phyloP scores from a whole-genome alignment of 2,888 invertebrate genomes.

The Drosophila ezoana region DNA sequence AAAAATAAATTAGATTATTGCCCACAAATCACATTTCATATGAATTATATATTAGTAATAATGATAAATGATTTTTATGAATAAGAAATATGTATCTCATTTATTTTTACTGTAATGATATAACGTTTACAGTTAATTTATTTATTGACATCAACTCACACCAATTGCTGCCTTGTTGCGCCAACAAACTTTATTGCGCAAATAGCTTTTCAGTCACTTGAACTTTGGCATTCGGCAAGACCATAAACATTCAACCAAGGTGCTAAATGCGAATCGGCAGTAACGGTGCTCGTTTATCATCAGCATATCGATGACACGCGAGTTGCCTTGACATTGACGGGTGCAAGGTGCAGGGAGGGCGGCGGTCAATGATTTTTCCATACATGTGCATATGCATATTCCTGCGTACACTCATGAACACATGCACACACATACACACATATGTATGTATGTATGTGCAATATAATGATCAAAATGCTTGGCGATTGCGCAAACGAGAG shows the following conservation, averaged over 20 bases:
- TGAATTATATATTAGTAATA: too few relatives aligned
- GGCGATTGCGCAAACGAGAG: constrained; percentile 21
- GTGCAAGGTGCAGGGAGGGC: background rate
- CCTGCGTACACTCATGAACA: constrained; percentile 1
- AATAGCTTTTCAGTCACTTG: constrained; percentile 22
- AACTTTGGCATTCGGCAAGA: constrained; percentile 20
- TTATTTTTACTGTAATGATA: too few relatives aligned
- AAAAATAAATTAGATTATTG: too few relatives aligned
- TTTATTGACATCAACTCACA: constrained; percentile 4
- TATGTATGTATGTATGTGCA: too few relatives aligned
- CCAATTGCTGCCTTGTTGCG: constrained; percentile 8
- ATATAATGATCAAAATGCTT: constrained; percentile 29
- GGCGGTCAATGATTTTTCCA: constrained; percentile 12
- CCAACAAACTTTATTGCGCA: constrained; percentile 6
- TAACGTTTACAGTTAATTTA: background rate
- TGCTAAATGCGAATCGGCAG: constrained; percentile 3
- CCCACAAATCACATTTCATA: too few relatives aligned
- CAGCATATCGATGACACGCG: constrained; percentile 16
- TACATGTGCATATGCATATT: background rate
- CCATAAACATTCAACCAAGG: constrained; percentile 16
- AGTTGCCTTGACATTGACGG: constrained; percentile 43
- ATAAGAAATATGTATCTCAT: too few relatives aligned
- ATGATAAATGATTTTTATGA: too few relatives aligned
- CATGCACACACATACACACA: background rate
- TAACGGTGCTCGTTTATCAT: constrained; percentile 23